Base-by-base conservation (phyloP, 2,888 invertebrate species). In the Acleris sparsana region DNA sequence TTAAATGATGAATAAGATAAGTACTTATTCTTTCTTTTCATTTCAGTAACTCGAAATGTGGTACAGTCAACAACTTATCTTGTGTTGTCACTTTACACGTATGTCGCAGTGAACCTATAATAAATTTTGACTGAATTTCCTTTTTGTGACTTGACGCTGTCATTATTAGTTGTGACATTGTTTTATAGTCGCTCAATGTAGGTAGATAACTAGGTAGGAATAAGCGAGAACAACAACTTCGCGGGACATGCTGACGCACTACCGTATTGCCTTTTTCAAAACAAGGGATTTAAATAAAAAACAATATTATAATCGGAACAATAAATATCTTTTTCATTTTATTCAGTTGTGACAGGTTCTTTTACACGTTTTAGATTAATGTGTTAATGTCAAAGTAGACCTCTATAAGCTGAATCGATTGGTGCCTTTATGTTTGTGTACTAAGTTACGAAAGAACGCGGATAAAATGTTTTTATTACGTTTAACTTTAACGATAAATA, bases 371-470 rank as follows among this genome's bases (percentile, higher is more conserved):
- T 70, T 53, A 56, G 69, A 69, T 69, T 70, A 66, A 72, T 69
- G 69, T 66, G 63, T 68, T 68, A 68, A 59, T 62, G 69, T 71
- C 84, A 79, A 75, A 78, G 80, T 75, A 79, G 79, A 79, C 75
- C 77, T 83, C 81, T 84, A 84, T 85, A 84, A 75, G 80, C 72
- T 80, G 79, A 84, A 84, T 84, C 82, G 84, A 85, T 84, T 80
- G 73, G 79, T 75, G 76, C 76, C 71, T 70, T 70, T 63, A 62
- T 48, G 60, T 63, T 61, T 74, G 77, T 73, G 77, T 77, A 65
- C 43, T 56, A 77, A 76, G 67, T 29, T 16, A 69, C 44, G 67
- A 70, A 72, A 29, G 16, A 5, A 5, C 64, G 72, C 73, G 70
- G 16, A n/a, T 53, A 33, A 7, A 16, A 46, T 46, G 39, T 39